Evolutionary conservation across 2,797 vertebrate species (phyloP).

Genomic region (Caiman crocodilus): DNA sequence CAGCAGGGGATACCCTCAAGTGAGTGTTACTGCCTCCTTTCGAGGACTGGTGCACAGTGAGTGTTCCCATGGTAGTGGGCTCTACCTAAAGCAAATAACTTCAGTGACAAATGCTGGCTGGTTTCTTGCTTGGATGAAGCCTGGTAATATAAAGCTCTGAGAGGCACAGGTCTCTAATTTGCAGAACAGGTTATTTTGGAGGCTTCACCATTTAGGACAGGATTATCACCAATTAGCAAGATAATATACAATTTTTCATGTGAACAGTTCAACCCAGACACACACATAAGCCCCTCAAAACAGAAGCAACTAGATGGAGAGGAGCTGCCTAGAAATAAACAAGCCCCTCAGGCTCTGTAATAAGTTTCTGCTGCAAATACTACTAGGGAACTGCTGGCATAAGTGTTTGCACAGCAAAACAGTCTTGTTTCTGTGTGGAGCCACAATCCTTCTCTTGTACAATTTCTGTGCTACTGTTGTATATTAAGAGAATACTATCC

Average conservation of each 20-base stretch:
- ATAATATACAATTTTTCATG: neutral
- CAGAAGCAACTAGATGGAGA: neutral
- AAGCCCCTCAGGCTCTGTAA: neutral
- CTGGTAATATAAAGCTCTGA: neutral
- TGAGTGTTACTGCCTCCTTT: no score
- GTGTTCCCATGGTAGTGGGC: neutral
- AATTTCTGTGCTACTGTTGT: neutral
- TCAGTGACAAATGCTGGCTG: neutral
- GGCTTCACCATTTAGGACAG: neutral
- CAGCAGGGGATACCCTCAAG: no score
- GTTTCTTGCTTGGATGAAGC: neutral
- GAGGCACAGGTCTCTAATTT: neutral
- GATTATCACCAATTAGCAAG: neutral
- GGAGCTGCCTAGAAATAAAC: neutral
- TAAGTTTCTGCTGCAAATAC: neutral
- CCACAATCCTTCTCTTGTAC: neutral
- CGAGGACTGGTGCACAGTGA: no score
- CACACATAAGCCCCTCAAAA: neutral
- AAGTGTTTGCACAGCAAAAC: neutral
- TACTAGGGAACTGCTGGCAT: neutral
- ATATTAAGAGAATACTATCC: neutral
- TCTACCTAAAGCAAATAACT: neutral
- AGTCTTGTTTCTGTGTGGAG: neutral
- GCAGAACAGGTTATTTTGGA: neutral
- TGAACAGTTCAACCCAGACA: neutral